A percentile compares a stretch with the other conserved stretches of the same genome.
Conservation (phyloP, 1,140 invertebrate genomes). For the Mesaphorura yosii region DNA sequence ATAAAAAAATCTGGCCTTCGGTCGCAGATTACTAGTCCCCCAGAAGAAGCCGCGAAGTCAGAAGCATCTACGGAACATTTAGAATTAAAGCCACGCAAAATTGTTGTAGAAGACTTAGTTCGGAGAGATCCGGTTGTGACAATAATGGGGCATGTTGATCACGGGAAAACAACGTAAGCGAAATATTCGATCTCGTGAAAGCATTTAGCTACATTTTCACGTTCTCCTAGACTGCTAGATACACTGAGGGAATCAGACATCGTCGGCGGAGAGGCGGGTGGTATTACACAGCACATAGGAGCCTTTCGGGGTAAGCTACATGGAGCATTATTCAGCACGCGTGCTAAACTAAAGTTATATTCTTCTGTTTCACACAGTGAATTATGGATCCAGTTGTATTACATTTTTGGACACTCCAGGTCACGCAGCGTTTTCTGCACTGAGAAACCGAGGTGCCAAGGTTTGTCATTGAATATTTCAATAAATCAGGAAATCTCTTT, state of each 20-base stretch:
- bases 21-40: slow-evolving; percentile 43
- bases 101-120: slow-evolving; percentile 41
- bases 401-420: slow-evolving; percentile 99
- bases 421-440: slow-evolving; percentile 87
- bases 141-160: slow-evolving; percentile 99
- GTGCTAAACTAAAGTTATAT: slow-evolving; percentile 70
- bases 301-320: slow-evolving; percentile 63
- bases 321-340: slow-evolving; percentile 93
- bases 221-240: slow-evolving; percentile 84
- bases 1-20: slow-evolving; percentile 48
- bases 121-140: slow-evolving; percentile 80
- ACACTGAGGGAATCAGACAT: slow-evolving; percentile 71
- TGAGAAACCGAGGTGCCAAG: slow-evolving; percentile 80
- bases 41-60: slow-evolving; percentile 38
- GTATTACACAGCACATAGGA: slow-evolving; percentile 98
- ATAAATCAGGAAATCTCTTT: background rate
- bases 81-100: slow-evolving; percentile 14
- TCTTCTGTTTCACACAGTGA: slow-evolving; percentile 32
- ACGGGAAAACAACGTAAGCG: slow-evolving; percentile 95
- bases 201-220: too few species aligned
- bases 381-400: slow-evolving; percentile 37
- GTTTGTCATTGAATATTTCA: slow-evolving; percentile 34
- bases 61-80: background rate
- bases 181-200: too few species aligned
- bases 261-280: slow-evolving; percentile 89